A percentile compares a stretch with the other conserved stretches of the same genome.
Conservation (phyloP, 2,888 invertebrate species). For the Lepidochrysops patricia region DNA sequence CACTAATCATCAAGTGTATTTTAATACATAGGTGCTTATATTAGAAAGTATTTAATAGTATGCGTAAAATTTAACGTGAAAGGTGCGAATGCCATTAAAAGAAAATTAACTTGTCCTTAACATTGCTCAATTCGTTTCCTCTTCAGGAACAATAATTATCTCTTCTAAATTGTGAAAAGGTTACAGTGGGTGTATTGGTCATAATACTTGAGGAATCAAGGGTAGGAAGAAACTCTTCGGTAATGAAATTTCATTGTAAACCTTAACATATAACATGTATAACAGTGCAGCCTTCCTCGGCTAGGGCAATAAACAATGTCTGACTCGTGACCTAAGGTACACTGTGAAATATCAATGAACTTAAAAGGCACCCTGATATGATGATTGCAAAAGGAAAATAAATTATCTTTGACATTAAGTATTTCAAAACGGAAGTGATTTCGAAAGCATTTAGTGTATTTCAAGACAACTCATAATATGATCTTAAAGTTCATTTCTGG, state of each 20-base stretch:
- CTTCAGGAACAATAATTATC: neutral
- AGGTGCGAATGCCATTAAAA: no score
- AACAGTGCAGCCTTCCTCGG: neutral
- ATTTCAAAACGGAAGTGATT: constrained; percentile 6
- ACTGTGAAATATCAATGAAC: neutral
- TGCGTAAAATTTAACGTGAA: no score
- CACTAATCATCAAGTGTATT: no score
- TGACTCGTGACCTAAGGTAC: neutral
- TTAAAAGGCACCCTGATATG: neutral
- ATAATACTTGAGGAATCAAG: neutral
- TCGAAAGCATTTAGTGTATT: neutral
- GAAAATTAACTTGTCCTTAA: no score
- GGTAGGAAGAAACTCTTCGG: neutral
- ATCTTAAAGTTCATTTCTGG: neutral
- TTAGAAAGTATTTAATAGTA: no score
- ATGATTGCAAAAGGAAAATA: neutral
- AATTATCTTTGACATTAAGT: neutral
- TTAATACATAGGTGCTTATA: no score
- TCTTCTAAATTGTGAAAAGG: no score
- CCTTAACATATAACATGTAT: neutral
- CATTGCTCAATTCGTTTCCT: no score
- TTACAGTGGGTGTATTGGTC: neutral
- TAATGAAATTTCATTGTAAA: neutral
- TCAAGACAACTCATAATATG: neutral
- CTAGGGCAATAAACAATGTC: neutral